Conservation (phyloP, 2,888 invertebrate genomes). For the Agonopterix heracliana region DNA sequence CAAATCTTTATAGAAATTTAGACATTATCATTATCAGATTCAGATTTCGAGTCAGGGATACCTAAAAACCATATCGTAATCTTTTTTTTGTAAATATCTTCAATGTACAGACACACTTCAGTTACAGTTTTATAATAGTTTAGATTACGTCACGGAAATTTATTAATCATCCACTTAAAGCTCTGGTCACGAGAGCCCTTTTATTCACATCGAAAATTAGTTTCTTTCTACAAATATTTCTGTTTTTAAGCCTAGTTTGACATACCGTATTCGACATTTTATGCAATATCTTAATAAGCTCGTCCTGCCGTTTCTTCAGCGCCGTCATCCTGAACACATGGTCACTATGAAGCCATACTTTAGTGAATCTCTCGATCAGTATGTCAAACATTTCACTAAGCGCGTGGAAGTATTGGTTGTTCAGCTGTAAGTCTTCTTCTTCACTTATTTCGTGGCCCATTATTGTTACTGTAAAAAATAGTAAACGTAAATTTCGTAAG, state of each 20-base stretch:
- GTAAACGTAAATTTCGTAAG: background rate
- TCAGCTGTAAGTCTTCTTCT: conserved; percentile 20
- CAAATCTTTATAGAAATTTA: too few species aligned
- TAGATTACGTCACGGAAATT: too few species aligned
- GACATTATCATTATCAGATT: too few species aligned
- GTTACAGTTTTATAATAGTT: too few species aligned
- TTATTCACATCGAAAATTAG: background rate
- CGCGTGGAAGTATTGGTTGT: conserved; percentile 22
- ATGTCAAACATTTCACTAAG: conserved; percentile 20
- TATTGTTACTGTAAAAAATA: conserved; percentile 25
- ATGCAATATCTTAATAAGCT: conserved; percentile 20
- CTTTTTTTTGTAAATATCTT: too few species aligned
- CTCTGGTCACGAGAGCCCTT: background rate
- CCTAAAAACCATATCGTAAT: too few species aligned
- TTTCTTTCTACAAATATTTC: background rate
- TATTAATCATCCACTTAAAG: too few species aligned
- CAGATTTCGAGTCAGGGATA: too few species aligned
- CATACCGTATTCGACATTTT: conserved; percentile 25
- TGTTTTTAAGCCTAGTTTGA: background rate
- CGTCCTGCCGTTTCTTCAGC: conserved; percentile 26
- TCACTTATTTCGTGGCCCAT: conserved; percentile 22
- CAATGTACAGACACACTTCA: too few species aligned
- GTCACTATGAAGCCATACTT: conserved; percentile 24
- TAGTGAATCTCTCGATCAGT: conserved; percentile 23
- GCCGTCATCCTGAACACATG: conserved; percentile 20